phyloP scores from a whole-genome alignment of 64 coral and sea anemone genomes.

The Anthopleura sola region DNA sequence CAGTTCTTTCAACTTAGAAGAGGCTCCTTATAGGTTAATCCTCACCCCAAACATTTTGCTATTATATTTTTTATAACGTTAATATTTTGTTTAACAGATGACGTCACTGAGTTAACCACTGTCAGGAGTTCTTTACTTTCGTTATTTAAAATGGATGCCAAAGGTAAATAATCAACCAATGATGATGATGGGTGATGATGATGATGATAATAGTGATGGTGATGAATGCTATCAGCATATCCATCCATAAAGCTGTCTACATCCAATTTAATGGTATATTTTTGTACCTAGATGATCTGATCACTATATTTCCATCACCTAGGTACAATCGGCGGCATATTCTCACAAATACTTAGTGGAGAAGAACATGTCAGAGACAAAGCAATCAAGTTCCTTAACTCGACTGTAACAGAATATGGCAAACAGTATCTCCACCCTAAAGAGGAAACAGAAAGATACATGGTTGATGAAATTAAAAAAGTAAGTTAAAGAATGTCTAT shows the following conservation, averaged over 20 bases:
- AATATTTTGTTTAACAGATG: constrained; percentile 54
- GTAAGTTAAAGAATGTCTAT: constrained; percentile 7
- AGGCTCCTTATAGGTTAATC: too few species aligned
- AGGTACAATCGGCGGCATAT: constrained; percentile 88
- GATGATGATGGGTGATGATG: neutral
- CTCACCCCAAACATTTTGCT: too few species aligned
- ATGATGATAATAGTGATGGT: too few species aligned
- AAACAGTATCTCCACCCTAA: constrained; percentile 73
- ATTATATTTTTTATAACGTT: neutral
- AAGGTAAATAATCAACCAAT: constrained; percentile 47
- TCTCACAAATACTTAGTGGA: constrained; percentile 89
- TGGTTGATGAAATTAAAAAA: constrained; percentile 93
- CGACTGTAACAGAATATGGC: constrained; percentile 60
- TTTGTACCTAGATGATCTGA: too few species aligned
- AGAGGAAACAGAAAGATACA: constrained; percentile 69
- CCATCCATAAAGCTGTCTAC: too few species aligned
- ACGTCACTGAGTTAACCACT: constrained; percentile 67
- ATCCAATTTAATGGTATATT: too few species aligned
- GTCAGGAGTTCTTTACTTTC: constrained; percentile 72
- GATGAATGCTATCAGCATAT: too few species aligned
- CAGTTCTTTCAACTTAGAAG: too few species aligned
- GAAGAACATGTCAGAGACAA: constrained; percentile 89
- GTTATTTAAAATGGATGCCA: constrained; percentile 84
- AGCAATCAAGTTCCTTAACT: constrained; percentile 82
- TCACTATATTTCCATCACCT: neutral